These are phyloP conservation scores for Periophthalmodon schlosseri DNA, from an alignment of 2,113 vertebrate genomes.

Conservation along the genomic window DNA sequence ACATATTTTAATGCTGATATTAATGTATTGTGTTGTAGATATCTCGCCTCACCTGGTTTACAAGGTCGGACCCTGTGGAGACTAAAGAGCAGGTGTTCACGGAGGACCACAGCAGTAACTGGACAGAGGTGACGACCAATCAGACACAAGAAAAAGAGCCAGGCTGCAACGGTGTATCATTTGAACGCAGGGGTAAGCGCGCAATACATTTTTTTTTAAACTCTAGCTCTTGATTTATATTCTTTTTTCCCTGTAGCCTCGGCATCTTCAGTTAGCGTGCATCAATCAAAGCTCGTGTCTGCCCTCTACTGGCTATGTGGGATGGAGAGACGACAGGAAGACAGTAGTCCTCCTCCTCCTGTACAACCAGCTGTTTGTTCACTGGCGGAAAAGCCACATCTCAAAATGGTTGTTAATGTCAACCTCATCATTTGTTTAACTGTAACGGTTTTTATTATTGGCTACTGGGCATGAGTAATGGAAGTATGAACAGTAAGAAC, in stretches of 20 bases:
- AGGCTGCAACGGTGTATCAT: background rate
- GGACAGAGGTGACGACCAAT: background rate
- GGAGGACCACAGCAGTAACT: conserved; percentile 22
- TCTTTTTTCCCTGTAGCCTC: conserved; percentile 36
- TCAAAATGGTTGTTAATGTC: conserved; percentile 78
- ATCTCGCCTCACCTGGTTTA: conserved; percentile 89
- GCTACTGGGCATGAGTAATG: conserved; percentile 84
- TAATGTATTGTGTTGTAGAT: background rate
- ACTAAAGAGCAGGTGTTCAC: conserved; percentile 35
- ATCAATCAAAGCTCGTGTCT: conserved; percentile 71
- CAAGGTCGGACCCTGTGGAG: conserved; percentile 72
- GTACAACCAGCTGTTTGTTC: conserved; percentile 37
- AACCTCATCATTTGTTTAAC: conserved; percentile 85
- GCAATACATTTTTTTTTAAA: no score
- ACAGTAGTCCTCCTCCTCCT: accelerated
- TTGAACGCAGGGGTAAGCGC: conserved; percentile 44
- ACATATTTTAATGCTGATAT: no score
- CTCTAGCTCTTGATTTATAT: background rate
- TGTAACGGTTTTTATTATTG: conserved; percentile 84
- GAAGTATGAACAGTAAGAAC: conserved; percentile 6
- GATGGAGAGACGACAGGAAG: conserved; percentile 72
- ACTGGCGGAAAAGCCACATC: conserved; percentile 77
- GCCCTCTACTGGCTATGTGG: conserved; percentile 90
- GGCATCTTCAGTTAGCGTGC: conserved; percentile 19
- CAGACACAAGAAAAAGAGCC: background rate